Percentiles rank a stretch among this genome's conserved stretches.
Evolutionary conservation across 2,113 vertebrate species (phyloP).

Genomic region (Syngnathus floridae): DNA sequence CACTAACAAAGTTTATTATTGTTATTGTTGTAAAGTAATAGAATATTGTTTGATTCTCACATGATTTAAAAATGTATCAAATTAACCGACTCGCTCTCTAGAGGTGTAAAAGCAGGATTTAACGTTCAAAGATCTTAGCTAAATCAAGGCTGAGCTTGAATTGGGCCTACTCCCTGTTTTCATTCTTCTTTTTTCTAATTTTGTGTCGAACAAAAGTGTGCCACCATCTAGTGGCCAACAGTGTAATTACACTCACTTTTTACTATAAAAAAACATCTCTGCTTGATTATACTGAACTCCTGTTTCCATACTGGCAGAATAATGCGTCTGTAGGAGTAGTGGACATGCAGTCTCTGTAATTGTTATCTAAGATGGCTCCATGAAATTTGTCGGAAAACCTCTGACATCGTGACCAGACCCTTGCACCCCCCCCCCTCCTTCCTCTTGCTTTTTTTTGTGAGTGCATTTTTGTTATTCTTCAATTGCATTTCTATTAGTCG

Average conservation of each 20-base stretch:
- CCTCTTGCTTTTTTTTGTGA: conserved; percentile 16
- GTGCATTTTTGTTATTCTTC: conserved; percentile 53
- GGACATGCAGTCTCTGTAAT: background rate
- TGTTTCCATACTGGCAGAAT: background rate
- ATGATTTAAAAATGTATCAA: too few relatives aligned
- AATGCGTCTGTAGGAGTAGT: too few relatives aligned
- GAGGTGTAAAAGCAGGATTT: too few relatives aligned
- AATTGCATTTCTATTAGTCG: conserved; percentile 44
- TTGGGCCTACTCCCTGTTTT: too few relatives aligned
- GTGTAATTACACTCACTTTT: too few relatives aligned
- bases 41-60: too few relatives aligned
- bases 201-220: too few relatives aligned
- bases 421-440: background rate
- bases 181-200: too few relatives aligned
- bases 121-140: too few relatives aligned
- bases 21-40: background rate
- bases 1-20: background rate
- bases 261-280: background rate
- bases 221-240: too few relatives aligned
- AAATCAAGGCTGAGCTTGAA: too few relatives aligned
- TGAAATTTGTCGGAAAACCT: conserved; percentile 3
- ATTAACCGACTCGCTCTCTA: too few relatives aligned
- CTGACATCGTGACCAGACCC: conserved; percentile 24
- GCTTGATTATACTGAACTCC: background rate
- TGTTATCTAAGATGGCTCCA: background rate